Evolutionary conservation across 1,140 invertebrate species (phyloP).

Genomic region (Spodoptera frugiperda): DNA sequence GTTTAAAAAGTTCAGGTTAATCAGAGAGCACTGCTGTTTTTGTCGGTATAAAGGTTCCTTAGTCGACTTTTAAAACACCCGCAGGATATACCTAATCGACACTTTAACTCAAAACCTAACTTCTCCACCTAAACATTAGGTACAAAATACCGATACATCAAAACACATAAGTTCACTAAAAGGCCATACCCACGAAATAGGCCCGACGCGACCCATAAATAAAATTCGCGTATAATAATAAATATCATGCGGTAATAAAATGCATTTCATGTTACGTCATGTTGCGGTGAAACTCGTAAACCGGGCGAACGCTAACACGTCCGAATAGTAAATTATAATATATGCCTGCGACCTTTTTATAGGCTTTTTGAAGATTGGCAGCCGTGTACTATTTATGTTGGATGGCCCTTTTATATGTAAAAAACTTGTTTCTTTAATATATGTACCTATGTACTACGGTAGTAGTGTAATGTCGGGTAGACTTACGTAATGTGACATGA

Average conservation of each 20-base stretch:
- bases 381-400: background rate
- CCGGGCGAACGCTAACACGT: constrained; percentile 30
- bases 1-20: too few relatives aligned
- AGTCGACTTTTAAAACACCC: too few relatives aligned
- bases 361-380: constrained; percentile 11
- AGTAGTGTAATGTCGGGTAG: too few relatives aligned
- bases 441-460: too few relatives aligned
- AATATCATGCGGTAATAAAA: constrained; percentile 19
- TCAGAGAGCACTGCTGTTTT: too few relatives aligned
- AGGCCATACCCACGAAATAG: background rate
- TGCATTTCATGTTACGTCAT: constrained; percentile 28
- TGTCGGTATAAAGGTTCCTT: too few relatives aligned
- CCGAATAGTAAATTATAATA: constrained; percentile 42
- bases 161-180: background rate
- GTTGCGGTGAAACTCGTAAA: constrained; percentile 50
- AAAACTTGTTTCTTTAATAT: too few relatives aligned
- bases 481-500: too few relatives aligned
- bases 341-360: constrained; percentile 27
- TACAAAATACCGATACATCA: background rate
- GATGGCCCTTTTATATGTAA: background rate
- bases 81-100: too few relatives aligned
- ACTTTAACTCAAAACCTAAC: too few relatives aligned
- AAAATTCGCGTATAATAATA: constrained; percentile 21
- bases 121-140: too few relatives aligned
- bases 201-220: constrained; percentile 5